Conservation (phyloP, 2,888 invertebrate genomes). For the Tachina fera region DNA sequence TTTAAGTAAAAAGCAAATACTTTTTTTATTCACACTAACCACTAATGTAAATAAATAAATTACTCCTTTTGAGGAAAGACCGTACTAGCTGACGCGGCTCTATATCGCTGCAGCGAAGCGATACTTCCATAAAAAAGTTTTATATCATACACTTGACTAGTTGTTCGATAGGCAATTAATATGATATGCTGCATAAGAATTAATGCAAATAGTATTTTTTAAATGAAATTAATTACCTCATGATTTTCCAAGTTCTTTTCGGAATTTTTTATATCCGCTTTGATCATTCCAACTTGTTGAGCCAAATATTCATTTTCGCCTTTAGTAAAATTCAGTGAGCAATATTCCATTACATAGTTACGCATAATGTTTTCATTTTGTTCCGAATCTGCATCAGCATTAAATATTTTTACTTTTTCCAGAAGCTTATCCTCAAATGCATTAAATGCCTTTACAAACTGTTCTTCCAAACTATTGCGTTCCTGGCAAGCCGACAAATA, state of each 20-base stretch:
- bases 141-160: no score
- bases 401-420: slow-evolving; percentile 78
- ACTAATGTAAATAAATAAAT: no score
- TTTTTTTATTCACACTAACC: no score
- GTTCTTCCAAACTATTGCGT: slow-evolving; percentile 74
- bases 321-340: slow-evolving; percentile 76
- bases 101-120: no score
- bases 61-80: no score
- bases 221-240: slow-evolving; percentile 72
- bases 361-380: slow-evolving; percentile 78
- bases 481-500: slow-evolving; percentile 76
- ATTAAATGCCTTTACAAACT: slow-evolving; percentile 76
- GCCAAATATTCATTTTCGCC: slow-evolving; percentile 78
- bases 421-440: slow-evolving; percentile 78
- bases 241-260: slow-evolving; percentile 78
- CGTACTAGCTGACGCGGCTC: no score
- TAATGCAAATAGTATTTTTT: no score
- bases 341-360: slow-evolving; percentile 80
- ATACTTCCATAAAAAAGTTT: no score
- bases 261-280: slow-evolving; percentile 75
- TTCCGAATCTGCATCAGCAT: slow-evolving; percentile 74
- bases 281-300: slow-evolving; percentile 78
- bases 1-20: no score
- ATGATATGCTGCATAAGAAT: no score
- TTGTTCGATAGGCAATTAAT: no score